phyloP scores from a whole-genome alignment of 1,140 invertebrate genomes.

The Lasioglossum albipes region DNA sequence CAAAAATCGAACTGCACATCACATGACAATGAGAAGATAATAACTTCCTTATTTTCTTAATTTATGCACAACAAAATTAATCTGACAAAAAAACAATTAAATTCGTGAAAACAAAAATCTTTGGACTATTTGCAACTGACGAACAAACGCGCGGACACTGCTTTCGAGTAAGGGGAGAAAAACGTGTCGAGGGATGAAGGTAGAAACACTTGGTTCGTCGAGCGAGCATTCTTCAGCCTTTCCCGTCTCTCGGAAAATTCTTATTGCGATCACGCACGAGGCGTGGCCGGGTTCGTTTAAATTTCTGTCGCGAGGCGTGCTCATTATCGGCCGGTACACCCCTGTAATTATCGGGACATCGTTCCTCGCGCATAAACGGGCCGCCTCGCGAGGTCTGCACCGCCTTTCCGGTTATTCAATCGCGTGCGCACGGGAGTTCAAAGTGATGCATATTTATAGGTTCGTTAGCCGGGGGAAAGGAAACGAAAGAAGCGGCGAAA shows the following conservation, averaged over 20 bases:
- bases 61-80: too few relatives aligned
- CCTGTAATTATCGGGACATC: constrained; percentile 66
- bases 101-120: too few relatives aligned
- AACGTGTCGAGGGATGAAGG: too few relatives aligned
- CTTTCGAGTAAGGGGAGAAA: too few relatives aligned
- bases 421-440: constrained; percentile 63
- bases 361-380: constrained; percentile 49
- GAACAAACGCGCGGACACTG: too few relatives aligned
- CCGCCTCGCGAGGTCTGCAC: constrained; percentile 33
- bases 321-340: constrained; percentile 42
- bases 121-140: too few relatives aligned
- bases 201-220: too few relatives aligned
- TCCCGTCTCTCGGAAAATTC: background rate
- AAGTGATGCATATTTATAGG: constrained; percentile 74
- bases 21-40: too few relatives aligned
- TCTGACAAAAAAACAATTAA: too few relatives aligned
- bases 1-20: too few relatives aligned
- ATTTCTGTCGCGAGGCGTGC: constrained; percentile 3
- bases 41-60: too few relatives aligned
- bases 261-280: background rate
- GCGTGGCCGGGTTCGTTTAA: constrained; percentile 28
- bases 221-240: too few relatives aligned
- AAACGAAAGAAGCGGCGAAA: constrained; percentile 58
- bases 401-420: constrained; percentile 67
- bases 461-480: constrained; percentile 66